Base-by-base conservation (phyloP, 1,140 invertebrate species). In the Lysiphlebus fabarum region DNA sequence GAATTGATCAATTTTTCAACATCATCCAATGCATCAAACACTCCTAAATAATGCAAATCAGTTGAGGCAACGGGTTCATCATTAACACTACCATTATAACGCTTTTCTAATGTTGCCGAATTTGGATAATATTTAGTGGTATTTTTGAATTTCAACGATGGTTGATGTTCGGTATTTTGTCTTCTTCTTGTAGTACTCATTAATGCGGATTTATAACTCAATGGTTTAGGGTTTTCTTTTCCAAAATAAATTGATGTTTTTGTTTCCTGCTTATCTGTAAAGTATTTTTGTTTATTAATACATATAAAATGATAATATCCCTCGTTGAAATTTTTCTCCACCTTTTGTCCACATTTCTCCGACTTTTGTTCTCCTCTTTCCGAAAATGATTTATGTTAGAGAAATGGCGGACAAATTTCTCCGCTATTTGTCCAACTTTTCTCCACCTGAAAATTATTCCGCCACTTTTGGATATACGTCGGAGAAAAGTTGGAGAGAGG, bases 11-110 rank as follows among this genome's bases (percentile, higher is more conserved):
- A 91, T 7, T 88, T 65, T 62, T 90, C 85, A 10, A 94, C 64
- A 3, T 84, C 79, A 53, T 82, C 77, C 8, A 85, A 67, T 0
- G 91, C 91, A 74, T 93, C 91, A 11, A 76, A 71, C 0, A 90
- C 85, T 62, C 84, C 84, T 11, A 93, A 73, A 67, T 85, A 86
- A 72, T 95, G 92, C 0, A 94, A 76, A 74, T 93, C 91, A 1
- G 93, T 71, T 0, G 83, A 86, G 7, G 79, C 73, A 7, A 74
- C 69, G 26, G 70, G 69, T 41, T 59, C 68, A 9, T 80, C 77
- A 10, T 83, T 82, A 6, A 80, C 75, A 55, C 76, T 69, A 53
- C 81, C 73, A 14, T 82, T 78, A 43, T 80, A 79, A 42, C 78
- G 58, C 6, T 69, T 72, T 64, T 85, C 80, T 17, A 78, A 62